phyloP scores from a whole-genome alignment of 2,888 invertebrate genomes.

The Eupithecia subumbrata region DNA sequence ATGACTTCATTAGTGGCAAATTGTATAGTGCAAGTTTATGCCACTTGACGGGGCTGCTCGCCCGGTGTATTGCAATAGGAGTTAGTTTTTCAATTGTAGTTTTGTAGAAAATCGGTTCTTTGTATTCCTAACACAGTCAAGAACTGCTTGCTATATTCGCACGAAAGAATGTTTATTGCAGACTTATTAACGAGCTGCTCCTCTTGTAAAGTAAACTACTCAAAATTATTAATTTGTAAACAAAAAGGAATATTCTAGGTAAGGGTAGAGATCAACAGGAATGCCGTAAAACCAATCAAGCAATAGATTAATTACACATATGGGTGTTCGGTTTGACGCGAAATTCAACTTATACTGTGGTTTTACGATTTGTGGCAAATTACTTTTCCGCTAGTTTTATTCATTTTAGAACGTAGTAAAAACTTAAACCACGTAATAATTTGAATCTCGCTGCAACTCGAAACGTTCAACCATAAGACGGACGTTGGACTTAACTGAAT shows the following conservation, averaged over 20 bases:
- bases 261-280: neutral
- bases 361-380: too few relatives aligned
- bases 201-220: neutral
- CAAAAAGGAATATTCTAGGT: neutral
- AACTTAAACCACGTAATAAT: too few relatives aligned
- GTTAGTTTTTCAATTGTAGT: neutral
- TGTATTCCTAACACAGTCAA: neutral
- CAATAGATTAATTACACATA: neutral
- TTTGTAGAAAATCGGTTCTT: constrained; percentile 14
- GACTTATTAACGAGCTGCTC: neutral
- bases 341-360: too few relatives aligned
- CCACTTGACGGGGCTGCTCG: constrained; percentile 21
- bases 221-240: neutral
- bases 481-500: neutral
- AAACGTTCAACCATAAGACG: too few relatives aligned
- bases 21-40: constrained; percentile 37
- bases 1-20: constrained; percentile 68
- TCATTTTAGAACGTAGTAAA: too few relatives aligned
- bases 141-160: neutral
- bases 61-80: constrained; percentile 13
- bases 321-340: too few relatives aligned
- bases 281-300: neutral
- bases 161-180: neutral
- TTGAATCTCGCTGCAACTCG: too few relatives aligned
- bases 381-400: too few relatives aligned